Base-by-base conservation (phyloP, 2,113 vertebrate species). In the Polypterus bichir region DNA sequence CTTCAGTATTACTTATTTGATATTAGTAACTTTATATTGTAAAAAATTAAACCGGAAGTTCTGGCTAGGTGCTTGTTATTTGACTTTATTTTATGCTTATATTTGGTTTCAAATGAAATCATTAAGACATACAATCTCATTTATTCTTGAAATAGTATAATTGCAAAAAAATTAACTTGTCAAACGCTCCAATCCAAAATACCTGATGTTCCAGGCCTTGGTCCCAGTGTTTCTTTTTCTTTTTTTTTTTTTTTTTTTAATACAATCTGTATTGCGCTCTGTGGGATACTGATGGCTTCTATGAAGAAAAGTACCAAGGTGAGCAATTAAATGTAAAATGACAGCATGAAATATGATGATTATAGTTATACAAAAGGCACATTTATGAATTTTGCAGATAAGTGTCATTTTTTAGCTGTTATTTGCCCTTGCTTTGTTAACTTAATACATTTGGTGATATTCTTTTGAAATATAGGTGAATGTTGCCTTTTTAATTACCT, bases 331-430 rank as follows among this genome's bases (percentile, higher is more conserved):
- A 85, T 84, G 84, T 80, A 86, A 77, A 82, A 73, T 84, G 86
- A 88, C 86, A 88, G 86, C 77, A 81, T 81, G 83, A 85, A 88
- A 91, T 92, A 91, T 87, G 89, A 88, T 91, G 87, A 92, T 92
- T 93, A 88, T 76, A 72, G 79, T 89, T 87, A 76, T 79, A 88
- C 82, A 87, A 89, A 92, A 92, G 89, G 81, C 83, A 89, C 88
- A 86, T 89, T 93, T 91, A 92, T 86, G 85, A 89, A 88, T 89
- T 88, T 90, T 91, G 86, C 82, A 89, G 85, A 90, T 91, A 86
- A 86, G 86, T 90, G 88, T 88, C 86, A 89, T 87, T 89, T 91
- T 73, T 82, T 84, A 77, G 71, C 80, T 83, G 75, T 69, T 88
- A 84, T 82, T 89, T 88, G 82, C 79, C 83, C 83, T 79, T 81